Conservation (phyloP, 2,797 vertebrate genomes). For the Benthosema pterotum region DNA sequence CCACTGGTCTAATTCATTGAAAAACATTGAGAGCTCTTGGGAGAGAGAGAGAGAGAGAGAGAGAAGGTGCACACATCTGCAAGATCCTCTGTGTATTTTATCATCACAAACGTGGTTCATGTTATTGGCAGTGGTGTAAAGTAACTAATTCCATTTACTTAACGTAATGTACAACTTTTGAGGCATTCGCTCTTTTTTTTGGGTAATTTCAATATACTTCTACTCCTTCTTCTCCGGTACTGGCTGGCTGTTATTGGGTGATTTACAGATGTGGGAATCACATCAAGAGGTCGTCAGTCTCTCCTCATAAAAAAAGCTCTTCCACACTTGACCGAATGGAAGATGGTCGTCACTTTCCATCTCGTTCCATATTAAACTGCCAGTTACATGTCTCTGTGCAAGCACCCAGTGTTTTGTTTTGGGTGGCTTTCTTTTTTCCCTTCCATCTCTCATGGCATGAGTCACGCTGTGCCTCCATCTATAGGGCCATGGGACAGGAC, state of each 20-base stretch:
- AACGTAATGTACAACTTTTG: too few species aligned
- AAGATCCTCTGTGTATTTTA: not conserved
- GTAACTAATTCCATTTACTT: too few species aligned
- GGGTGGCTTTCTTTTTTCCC: not conserved
- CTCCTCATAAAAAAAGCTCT: slow-evolving; percentile 39
- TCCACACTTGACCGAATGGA: slow-evolving; percentile 68
- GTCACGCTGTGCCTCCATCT: slow-evolving; percentile 56
- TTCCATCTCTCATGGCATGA: slow-evolving; percentile 51
- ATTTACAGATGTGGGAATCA: slow-evolving; percentile 45
- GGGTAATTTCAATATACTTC: too few species aligned
- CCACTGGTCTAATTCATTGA: too few species aligned
- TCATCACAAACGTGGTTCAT: not conserved
- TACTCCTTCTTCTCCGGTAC: too few species aligned
- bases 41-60: slow-evolving; percentile 11
- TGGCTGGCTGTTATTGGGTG: slow-evolving; percentile 8
- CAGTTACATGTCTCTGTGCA: slow-evolving; percentile 44
- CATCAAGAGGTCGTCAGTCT: slow-evolving; percentile 47
- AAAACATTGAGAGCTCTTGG: slow-evolving; percentile 32
- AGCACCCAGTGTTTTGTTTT: slow-evolving; percentile 47
- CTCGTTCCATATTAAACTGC: slow-evolving; percentile 48
- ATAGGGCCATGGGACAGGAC: not conserved
- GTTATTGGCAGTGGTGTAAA: too few species aligned
- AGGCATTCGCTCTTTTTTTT: too few species aligned
- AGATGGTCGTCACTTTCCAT: slow-evolving; percentile 67
- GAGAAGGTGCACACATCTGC: slow-evolving; percentile 20